A percentile compares a stretch with the other conserved stretches of the same genome.
phyloP scores from a whole-genome alignment of 2,113 vertebrate species.

The Melanostigma gelatinosum region DNA sequence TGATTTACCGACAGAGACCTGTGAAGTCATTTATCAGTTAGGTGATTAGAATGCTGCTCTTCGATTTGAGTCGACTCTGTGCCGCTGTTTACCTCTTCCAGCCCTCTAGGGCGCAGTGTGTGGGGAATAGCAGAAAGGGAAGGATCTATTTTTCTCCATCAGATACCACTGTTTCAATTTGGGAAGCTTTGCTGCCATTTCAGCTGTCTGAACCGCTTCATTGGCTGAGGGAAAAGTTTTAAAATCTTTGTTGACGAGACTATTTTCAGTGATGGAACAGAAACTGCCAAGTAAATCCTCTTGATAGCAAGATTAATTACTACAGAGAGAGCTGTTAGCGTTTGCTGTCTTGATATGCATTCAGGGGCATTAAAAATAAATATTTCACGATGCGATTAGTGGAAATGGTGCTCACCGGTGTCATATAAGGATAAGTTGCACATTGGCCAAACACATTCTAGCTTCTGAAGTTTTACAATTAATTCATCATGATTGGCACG shows the following conservation, averaged over 20 bases:
- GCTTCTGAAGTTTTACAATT: neutral
- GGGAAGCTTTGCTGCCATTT: constrained; percentile 42
- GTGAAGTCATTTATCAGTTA: constrained; percentile 62
- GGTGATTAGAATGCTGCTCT: constrained; percentile 48
- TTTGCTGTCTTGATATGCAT: constrained; percentile 30
- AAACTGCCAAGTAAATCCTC: constrained; percentile 44
- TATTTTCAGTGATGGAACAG: constrained; percentile 43
- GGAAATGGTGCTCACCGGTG: neutral
- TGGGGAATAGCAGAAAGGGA: constrained; percentile 26
- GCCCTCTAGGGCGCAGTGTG: constrained; percentile 23
- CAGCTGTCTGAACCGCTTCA: constrained; percentile 28
- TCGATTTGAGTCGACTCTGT: constrained; percentile 41
- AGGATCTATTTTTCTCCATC: constrained; percentile 37
- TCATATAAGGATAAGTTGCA: neutral
- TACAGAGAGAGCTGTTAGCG: constrained; percentile 33
- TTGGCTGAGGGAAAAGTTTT: constrained; percentile 34
- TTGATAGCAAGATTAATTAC: constrained; percentile 56
- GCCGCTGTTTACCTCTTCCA: constrained; percentile 38
- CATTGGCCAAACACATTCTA: neutral
- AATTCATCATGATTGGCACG: neutral
- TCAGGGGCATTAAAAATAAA: neutral
- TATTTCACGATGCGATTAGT: constrained; percentile 19
- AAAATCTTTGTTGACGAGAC: constrained; percentile 52
- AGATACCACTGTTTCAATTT: constrained; percentile 51
- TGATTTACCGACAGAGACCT: constrained; percentile 60